Evolutionary conservation across 2,797 vertebrate species (phyloP), one percentile per base, ranked within the genome.

Genomic region (Oreortyx pictus): DNA sequence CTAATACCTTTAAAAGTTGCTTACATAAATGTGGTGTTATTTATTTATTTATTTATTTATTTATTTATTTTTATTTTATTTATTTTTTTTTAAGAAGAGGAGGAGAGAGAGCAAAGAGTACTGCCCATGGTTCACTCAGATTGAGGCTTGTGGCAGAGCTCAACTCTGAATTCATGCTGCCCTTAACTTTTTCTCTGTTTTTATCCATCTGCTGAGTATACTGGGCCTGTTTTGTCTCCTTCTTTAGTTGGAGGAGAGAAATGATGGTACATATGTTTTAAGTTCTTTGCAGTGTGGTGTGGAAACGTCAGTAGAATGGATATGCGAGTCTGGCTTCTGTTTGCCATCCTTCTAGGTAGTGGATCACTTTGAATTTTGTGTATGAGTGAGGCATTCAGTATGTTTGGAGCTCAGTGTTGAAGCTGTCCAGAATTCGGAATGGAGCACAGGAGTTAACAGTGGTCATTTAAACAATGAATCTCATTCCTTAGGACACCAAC

Each of bases 401-500:
- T 33, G 27, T 57, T 61, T 72, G 39, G 62, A 86, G 27, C 35
- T 85, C 46, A 8, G 16, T 41, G 14, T 24, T 49, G 54, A 65
- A 92, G 19, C 20, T 46, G 19, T 3, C 3, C 25, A 39, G 57
- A 89, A 49, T 83, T 82, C 29, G 23, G 56, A 56, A 39, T 27
- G 6, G 77, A 41, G 52, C 14, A 2, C 0, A 11, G 15, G 8
- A 70, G 15, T 52, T 70, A 47, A 41, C 3, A 71, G 12, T 16
- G 9, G 5, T 22, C 7, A 13, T 73, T 85, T 80, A 62, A 90
- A 71, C 24, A 43, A 29, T 25, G 3, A 17, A 29, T 49, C 52
- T 77, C 0, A 0, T 59, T 19, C 11, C 11, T 33, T 72, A 31
- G 49, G 43, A 82, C 62, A 86, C 7, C 5, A 29, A 7, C 4